Evolutionary conservation across 1,140 invertebrate genomes (phyloP).

Genomic region (Drosophila ohnishii): DNA sequence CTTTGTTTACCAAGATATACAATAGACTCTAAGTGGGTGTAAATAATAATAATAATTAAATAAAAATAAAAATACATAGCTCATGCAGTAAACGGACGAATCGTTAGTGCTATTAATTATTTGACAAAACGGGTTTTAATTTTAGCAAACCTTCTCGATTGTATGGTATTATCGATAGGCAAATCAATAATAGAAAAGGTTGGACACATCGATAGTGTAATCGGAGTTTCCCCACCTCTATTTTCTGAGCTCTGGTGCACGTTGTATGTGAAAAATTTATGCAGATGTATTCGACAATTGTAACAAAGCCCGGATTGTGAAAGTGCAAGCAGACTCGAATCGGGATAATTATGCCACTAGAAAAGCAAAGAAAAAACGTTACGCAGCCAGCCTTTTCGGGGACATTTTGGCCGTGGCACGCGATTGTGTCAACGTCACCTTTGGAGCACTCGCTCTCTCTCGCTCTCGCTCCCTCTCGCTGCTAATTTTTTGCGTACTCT

Average conservation of each 20-base stretch:
- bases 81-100: too few relatives aligned
- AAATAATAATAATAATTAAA: too few relatives aligned
- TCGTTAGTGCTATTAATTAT: too few relatives aligned
- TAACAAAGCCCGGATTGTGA: slow-evolving; percentile 37
- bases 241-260: slow-evolving; percentile 67
- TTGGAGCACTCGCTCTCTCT: slow-evolving; percentile 56
- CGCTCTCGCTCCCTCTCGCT: slow-evolving; percentile 37
- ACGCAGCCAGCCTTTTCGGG: slow-evolving; percentile 11
- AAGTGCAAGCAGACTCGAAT: slow-evolving; percentile 22
- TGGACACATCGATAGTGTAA: slow-evolving; percentile 3
- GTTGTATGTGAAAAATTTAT: slow-evolving; percentile 71
- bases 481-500: slow-evolving; percentile 45
- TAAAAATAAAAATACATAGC: too few relatives aligned
- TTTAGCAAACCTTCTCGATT: neutral
- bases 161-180: neutral
- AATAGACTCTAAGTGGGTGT: too few relatives aligned
- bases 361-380: neutral
- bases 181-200: neutral
- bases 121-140: too few relatives aligned
- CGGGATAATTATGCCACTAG: slow-evolving; percentile 4
- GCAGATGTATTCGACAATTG: slow-evolving; percentile 33
- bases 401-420: slow-evolving; percentile 35
- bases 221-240: slow-evolving; percentile 19
- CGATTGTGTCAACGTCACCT: slow-evolving; percentile 76
- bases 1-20: too few relatives aligned